Evolutionary conservation across 2,797 vertebrate genomes (phyloP).

Genomic region (Poeciliopsis presidionis): DNA sequence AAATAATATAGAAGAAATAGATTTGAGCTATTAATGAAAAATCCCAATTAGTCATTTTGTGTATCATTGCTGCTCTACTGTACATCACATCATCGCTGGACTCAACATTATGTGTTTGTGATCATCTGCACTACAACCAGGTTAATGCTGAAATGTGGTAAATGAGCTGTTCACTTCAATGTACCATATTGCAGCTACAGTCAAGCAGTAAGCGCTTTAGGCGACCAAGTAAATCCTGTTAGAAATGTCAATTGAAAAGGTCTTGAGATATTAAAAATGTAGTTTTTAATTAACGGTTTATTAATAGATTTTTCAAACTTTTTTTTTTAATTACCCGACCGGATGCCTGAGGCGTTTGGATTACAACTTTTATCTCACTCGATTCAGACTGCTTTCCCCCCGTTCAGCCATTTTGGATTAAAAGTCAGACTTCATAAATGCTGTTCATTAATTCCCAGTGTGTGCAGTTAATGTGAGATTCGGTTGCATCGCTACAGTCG

Average conservation of each 20-base stretch:
- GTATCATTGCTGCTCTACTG: slow-evolving; percentile 1
- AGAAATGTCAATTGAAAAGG: slow-evolving; percentile 83
- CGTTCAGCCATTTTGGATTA: slow-evolving; percentile 79
- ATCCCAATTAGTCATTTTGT: not conserved
- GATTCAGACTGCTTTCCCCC: slow-evolving; percentile 72
- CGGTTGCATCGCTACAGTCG: slow-evolving; percentile 58
- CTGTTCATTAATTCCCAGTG: slow-evolving; percentile 78
- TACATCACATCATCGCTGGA: not conserved
- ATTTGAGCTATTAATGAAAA: not conserved
- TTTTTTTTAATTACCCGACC: slow-evolving; percentile 83
- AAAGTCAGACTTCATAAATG: slow-evolving; percentile 79
- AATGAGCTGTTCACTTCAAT: slow-evolving; percentile 67
- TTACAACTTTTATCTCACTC: slow-evolving; percentile 82
- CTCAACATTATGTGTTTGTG: slow-evolving; percentile 41
- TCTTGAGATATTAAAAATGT: slow-evolving; percentile 85
- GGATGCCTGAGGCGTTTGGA: slow-evolving; percentile 79
- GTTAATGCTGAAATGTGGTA: slow-evolving; percentile 55
- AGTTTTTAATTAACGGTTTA: slow-evolving; percentile 87
- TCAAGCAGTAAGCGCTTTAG: slow-evolving; percentile 73
- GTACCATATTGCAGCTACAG: slow-evolving; percentile 63
- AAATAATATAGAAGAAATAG: too few species aligned
- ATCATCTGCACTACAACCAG: slow-evolving; percentile 28
- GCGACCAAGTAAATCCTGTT: slow-evolving; percentile 80
- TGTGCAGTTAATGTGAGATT: slow-evolving; percentile 72
- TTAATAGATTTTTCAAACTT: slow-evolving; percentile 86